Percentiles rank a stretch among this genome's conserved stretches.
Evolutionary conservation across 2,113 vertebrate species (phyloP).

Genomic region (Elachura formosa): DNA sequence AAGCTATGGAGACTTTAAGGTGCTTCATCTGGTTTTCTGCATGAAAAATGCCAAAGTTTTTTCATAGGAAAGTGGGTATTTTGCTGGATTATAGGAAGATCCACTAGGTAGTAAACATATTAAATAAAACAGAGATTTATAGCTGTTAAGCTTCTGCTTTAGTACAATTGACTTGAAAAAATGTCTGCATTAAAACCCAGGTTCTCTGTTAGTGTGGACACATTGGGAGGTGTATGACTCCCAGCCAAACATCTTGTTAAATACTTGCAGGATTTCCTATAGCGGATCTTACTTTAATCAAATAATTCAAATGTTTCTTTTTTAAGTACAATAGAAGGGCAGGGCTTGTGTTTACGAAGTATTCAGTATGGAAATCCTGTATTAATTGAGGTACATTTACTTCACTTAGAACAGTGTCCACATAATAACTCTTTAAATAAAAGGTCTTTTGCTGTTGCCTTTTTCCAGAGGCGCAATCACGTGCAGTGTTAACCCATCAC

Average conservation of each 20-base stretch:
- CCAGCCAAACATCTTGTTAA: conserved; percentile 50
- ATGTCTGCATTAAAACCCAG: neutral
- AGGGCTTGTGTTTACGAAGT: conserved; percentile 59
- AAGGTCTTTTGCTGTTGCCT: neutral
- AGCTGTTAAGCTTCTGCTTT: neutral
- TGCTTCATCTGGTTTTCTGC: neutral
- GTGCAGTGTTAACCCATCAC: neutral
- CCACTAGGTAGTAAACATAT: neutral
- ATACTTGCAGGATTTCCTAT: conserved; percentile 61
- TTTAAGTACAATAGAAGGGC: conserved; percentile 60
- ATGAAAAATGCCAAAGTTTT: neutral
- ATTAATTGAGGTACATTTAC: conserved; percentile 39
- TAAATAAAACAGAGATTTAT: neutral
- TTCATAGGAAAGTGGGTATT: neutral
- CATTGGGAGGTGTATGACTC: neutral
- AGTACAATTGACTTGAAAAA: neutral
- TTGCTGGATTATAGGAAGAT: neutral
- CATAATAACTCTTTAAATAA: conserved; percentile 28
- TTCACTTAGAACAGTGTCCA: conserved; percentile 10
- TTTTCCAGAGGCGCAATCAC: neutral
- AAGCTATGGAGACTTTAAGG: neutral
- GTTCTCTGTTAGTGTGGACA: accelerated
- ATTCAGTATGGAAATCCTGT: conserved; percentile 56
- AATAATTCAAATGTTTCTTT: conserved; percentile 58
- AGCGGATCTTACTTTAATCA: conserved; percentile 58